These are phyloP conservation scores for Porites divaricata DNA, from an alignment of 92 coral and sea anemone genomes.

Conservation along the genomic window DNA sequence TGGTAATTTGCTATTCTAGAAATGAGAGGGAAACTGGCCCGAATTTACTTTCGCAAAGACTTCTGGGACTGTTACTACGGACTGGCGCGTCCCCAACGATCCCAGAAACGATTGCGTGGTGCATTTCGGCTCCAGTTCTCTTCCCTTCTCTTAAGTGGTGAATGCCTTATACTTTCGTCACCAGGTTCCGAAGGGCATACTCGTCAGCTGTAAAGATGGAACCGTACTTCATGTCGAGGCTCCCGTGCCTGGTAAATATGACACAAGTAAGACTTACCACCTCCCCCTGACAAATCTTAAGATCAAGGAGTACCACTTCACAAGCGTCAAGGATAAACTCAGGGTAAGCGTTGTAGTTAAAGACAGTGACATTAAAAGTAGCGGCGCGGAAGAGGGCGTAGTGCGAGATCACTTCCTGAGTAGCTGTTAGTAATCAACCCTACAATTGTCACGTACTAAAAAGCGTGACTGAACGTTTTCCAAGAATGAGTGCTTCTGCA, in stretches of 20 bases:
- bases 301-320: conserved; percentile 89
- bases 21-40: too few relatives aligned
- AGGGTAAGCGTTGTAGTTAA: conserved; percentile 49
- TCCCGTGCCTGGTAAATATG: conserved; percentile 79
- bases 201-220: conserved; percentile 96
- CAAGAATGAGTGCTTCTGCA: too few relatives aligned
- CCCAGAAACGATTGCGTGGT: too few relatives aligned
- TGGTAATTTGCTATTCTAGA: too few relatives aligned
- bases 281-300: conserved; percentile 87
- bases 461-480: too few relatives aligned
- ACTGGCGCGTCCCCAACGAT: too few relatives aligned
- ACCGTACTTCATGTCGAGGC: conserved; percentile 96
- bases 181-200: conserved; percentile 79
- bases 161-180: background rate
- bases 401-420: background rate
- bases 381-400: background rate
- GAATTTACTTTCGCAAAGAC: too few relatives aligned
- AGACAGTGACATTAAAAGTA: background rate
- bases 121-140: too few relatives aligned
- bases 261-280: conserved; percentile 95
- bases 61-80: too few relatives aligned
- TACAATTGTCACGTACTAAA: too few relatives aligned
- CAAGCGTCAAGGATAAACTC: conserved; percentile 93
- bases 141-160: too few relatives aligned
- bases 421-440: too few relatives aligned